Evolutionary conservation across 2,797 vertebrate genomes (phyloP).

Genomic region (Ctenosaura bakeri): DNA sequence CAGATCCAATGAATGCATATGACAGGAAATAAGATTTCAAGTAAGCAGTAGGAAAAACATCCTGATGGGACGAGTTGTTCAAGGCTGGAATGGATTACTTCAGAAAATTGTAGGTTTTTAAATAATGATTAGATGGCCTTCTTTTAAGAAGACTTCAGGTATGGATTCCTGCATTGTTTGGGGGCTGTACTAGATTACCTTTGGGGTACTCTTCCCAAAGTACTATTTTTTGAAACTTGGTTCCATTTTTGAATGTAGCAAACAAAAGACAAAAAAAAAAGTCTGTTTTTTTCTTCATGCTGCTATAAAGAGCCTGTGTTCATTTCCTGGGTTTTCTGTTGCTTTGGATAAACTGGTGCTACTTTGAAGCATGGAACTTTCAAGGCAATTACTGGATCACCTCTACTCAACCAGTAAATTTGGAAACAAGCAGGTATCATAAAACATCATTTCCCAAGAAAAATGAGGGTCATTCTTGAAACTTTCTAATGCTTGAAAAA

Average conservation of each 20-base stretch:
- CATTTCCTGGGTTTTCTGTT: not conserved
- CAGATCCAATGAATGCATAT: too few species aligned
- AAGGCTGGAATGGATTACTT: too few species aligned
- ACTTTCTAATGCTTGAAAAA: not conserved
- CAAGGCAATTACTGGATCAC: not conserved
- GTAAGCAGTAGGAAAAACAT: too few species aligned
- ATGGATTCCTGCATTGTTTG: not conserved
- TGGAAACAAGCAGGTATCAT: not conserved
- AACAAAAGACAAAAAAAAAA: not conserved
- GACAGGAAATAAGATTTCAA: too few species aligned
- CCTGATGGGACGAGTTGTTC: too few species aligned
- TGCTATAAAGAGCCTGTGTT: not conserved
- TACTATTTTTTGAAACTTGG: not conserved
- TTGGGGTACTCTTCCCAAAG: too few species aligned
- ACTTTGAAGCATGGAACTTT: not conserved
- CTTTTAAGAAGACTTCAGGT: too few species aligned
- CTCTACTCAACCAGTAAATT: not conserved
- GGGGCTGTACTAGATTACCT: too few species aligned
- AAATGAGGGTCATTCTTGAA: not conserved
- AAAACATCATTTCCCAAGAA: not conserved
- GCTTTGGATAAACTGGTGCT: not conserved
- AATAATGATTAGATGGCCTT: too few species aligned
- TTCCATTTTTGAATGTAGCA: not conserved
- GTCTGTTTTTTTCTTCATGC: not conserved
- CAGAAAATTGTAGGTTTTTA: too few species aligned